Percentiles rank a stretch among this genome's conserved stretches.
Conservation (phyloP, 30 jellyfish, hydroid and myxozoan genomes). For the Kudoa iwatai region DNA sequence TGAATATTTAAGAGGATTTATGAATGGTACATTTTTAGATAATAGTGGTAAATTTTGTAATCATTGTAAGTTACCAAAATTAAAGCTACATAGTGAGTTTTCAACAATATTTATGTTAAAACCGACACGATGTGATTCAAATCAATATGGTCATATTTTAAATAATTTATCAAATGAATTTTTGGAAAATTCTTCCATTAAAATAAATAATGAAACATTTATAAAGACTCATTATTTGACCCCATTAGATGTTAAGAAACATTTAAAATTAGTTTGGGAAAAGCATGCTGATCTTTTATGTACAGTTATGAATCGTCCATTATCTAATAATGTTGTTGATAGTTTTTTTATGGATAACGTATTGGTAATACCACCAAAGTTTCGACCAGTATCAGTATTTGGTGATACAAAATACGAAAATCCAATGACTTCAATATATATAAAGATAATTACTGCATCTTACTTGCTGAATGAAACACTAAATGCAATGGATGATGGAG, state of each 20-base stretch:
- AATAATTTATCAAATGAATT: not conserved
- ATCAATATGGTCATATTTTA: too few relatives aligned
- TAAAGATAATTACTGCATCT: constrained; percentile 19
- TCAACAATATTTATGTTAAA: not conserved
- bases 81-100: not conserved
- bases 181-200: constrained; percentile 1
- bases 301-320: constrained; percentile 11
- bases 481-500: constrained; percentile 1
- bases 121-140: constrained; percentile 4
- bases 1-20: too few relatives aligned
- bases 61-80: too few relatives aligned
- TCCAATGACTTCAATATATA: constrained; percentile 40
- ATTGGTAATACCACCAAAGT: constrained; percentile 62
- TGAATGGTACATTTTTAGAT: too few relatives aligned
- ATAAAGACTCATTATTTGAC: constrained; percentile 6
- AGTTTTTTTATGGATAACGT: constrained; percentile 31
- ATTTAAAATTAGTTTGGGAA: constrained; percentile 9
- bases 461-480: constrained; percentile 11
- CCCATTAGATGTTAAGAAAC: constrained; percentile 58
- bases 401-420: constrained; percentile 52
- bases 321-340: constrained; percentile 9
- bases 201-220: not conserved
- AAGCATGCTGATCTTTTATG: constrained; percentile 5
- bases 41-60: too few relatives aligned
- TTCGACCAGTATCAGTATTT: constrained; percentile 60